phyloP scores from a whole-genome alignment of 2,888 invertebrate genomes.

The Sthenelais limicola region DNA sequence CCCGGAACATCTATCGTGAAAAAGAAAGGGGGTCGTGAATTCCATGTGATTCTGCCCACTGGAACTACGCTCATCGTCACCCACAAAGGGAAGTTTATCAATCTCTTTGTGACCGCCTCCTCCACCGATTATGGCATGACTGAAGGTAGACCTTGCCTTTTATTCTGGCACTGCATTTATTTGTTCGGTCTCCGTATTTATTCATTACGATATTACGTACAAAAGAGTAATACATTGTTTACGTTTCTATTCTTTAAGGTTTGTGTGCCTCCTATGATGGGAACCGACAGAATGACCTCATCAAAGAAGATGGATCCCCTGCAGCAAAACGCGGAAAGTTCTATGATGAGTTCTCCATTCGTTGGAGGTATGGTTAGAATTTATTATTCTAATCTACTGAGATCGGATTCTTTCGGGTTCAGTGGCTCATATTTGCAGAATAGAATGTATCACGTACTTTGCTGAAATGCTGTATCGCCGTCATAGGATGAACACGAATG shows the following conservation, averaged over 20 bases:
- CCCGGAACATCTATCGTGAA: constrained; percentile 44
- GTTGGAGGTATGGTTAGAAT: constrained; percentile 7
- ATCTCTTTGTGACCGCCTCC: constrained; percentile 57
- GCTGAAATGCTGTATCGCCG: too few relatives aligned
- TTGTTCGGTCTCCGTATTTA: not conserved
- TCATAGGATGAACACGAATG: too few relatives aligned
- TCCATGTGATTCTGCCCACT: constrained; percentile 44
- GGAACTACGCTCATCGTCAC: constrained; percentile 50
- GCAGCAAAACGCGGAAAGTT: not conserved
- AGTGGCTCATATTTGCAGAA: too few relatives aligned
- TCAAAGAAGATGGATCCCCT: constrained; percentile 49
- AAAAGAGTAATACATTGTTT: not conserved
- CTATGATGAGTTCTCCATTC: not conserved
- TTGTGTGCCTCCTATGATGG: constrained; percentile 64
- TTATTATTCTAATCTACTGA: too few relatives aligned
- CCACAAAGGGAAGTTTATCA: constrained; percentile 51
- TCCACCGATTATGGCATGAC: constrained; percentile 55
- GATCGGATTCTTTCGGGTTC: too few relatives aligned
- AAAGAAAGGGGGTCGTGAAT: not conserved
- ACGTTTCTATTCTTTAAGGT: constrained; percentile 50
- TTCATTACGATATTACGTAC: not conserved
- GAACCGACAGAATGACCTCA: constrained; percentile 55
- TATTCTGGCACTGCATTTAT: too few relatives aligned
- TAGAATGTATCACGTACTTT: too few relatives aligned
- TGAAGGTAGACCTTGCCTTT: constrained; percentile 51